Conservation (phyloP, 2,888 invertebrate genomes). For the Thereva unica region DNA sequence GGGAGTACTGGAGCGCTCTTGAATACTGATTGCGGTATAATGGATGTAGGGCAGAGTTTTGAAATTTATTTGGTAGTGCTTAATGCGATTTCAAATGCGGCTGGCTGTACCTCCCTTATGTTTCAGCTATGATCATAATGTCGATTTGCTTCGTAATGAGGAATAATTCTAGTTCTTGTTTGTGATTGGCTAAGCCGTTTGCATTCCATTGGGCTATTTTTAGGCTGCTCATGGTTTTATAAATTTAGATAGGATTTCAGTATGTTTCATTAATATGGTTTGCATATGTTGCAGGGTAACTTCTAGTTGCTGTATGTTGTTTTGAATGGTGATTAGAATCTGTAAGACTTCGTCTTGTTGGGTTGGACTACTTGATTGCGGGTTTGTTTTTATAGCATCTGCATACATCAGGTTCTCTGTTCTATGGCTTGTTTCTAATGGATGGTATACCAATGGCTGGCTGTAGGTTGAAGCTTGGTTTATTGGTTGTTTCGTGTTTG, state of each 20-base stretch:
- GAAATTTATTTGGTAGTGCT: too few relatives aligned
- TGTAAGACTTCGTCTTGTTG: constrained; percentile 13
- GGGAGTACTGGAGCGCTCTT: too few relatives aligned
- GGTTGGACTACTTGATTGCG: neutral
- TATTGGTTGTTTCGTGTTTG: neutral
- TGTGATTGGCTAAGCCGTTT: too few relatives aligned
- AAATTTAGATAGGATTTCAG: neutral
- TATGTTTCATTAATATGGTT: constrained; percentile 1
- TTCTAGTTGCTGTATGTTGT: neutral
- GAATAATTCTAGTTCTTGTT: too few relatives aligned
- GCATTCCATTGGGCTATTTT: too few relatives aligned
- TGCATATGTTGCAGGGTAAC: constrained; percentile 1
- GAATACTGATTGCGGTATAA: too few relatives aligned
- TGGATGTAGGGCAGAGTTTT: too few relatives aligned
- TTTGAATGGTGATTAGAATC: constrained; percentile 4
- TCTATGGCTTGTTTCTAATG: neutral
- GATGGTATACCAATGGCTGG: neutral
- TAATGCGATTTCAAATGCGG: too few relatives aligned
- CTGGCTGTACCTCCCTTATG: too few relatives aligned
- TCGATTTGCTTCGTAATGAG: too few relatives aligned
- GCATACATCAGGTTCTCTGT: neutral
- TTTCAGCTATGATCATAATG: too few relatives aligned
- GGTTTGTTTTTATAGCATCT: constrained; percentile 2
- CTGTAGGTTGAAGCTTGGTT: neutral
- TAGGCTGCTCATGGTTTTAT: too few relatives aligned